These are phyloP conservation scores for Clarias magur DNA, from an alignment of 2,113 vertebrate genomes.

Conservation along the genomic window DNA sequence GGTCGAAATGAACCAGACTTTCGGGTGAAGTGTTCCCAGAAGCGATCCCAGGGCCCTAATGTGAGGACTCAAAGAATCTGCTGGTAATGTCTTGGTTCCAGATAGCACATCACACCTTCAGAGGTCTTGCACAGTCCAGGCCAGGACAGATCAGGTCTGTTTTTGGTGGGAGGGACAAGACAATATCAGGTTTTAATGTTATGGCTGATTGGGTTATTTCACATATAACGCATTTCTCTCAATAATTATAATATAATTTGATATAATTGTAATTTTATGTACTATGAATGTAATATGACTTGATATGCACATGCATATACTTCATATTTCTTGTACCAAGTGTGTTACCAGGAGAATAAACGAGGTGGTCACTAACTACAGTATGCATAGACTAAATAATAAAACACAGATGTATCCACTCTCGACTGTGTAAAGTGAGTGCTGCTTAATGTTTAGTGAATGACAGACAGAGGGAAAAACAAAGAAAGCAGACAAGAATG, in stretches of 20 bases:
- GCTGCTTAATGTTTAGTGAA: not conserved
- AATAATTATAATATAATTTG: not conserved
- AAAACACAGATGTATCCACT: not conserved
- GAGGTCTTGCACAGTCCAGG: too few species aligned
- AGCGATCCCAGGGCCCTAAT: too few species aligned
- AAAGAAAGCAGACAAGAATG: not conserved
- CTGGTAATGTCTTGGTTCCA: too few species aligned
- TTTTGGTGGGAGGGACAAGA: too few species aligned
- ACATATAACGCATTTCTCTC: not conserved
- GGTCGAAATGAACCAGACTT: too few species aligned
- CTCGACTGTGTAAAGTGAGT: not conserved
- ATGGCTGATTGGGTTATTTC: not conserved
- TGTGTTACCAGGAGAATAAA: not conserved
- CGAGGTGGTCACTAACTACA: not conserved
- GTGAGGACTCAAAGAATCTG: too few species aligned
- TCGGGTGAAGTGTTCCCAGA: too few species aligned
- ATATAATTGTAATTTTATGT: not conserved
- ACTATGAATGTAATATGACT: not conserved
- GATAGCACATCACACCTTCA: too few species aligned
- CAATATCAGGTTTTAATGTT: too few species aligned
- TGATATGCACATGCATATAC: not conserved
- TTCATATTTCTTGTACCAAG: not conserved
- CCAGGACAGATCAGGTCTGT: too few species aligned
- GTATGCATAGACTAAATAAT: not conserved
- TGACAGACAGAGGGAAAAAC: constrained; percentile 1